Percentiles rank a stretch among this genome's conserved stretches.
Conservation (phyloP, 1,140 invertebrate species). For the Hycleus cichorii region DNA sequence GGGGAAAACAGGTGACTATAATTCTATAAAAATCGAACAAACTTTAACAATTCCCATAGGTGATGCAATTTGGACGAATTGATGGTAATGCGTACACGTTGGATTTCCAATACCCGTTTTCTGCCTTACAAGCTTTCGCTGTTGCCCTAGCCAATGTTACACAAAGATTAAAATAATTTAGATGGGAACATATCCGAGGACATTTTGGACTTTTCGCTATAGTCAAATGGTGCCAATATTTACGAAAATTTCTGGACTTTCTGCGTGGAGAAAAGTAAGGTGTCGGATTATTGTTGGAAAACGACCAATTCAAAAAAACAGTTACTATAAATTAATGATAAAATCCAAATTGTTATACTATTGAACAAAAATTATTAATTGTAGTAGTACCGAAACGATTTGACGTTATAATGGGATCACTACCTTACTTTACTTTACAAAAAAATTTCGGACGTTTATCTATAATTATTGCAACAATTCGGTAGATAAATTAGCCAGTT, state of each 20-base stretch:
- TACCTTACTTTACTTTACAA: too few relatives aligned
- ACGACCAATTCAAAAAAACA: too few relatives aligned
- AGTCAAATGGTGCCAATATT: slow-evolving; percentile 4
- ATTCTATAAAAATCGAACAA: neutral
- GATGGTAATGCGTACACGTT: slow-evolving; percentile 97
- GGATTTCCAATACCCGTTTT: slow-evolving; percentile 98
- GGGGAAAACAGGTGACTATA: slow-evolving; percentile 79
- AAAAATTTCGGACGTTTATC: too few relatives aligned
- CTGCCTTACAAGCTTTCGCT: slow-evolving; percentile 95
- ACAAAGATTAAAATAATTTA: slow-evolving; percentile 75
- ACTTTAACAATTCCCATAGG: slow-evolving; percentile 51
- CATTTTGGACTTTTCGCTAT: neutral
- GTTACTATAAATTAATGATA: too few relatives aligned
- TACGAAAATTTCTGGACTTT: neutral
- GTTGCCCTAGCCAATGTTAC: slow-evolving; percentile 98
- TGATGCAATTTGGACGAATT: slow-evolving; percentile 99
- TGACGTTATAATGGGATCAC: too few relatives aligned
- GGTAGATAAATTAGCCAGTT: too few relatives aligned
- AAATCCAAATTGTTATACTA: too few relatives aligned
- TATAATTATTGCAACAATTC: too few relatives aligned
- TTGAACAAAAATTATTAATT: too few relatives aligned
- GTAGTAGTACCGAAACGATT: too few relatives aligned
- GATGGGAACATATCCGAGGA: slow-evolving; percentile 1
- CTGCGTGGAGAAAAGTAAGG: slow-evolving; percentile 1
- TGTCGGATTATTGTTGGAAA: neutral